Conservation (phyloP, 2,888 invertebrate genomes). For the Maniola hyperantus region DNA sequence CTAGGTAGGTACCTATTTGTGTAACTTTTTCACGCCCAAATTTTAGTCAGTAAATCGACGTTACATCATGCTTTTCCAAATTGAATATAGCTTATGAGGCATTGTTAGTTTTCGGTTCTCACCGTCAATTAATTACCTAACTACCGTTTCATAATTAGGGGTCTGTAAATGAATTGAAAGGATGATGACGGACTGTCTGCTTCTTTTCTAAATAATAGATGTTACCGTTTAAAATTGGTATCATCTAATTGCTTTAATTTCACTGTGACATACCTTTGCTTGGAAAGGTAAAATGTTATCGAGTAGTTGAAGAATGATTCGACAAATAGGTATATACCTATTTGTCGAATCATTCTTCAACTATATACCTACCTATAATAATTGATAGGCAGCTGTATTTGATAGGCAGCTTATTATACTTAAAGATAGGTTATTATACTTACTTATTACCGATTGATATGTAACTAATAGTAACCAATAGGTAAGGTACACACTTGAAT, state of each 20-base stretch:
- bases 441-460: neutral
- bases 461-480: neutral
- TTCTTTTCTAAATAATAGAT: constrained; percentile 63
- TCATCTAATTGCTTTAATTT: constrained; percentile 35
- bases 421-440: constrained; percentile 2
- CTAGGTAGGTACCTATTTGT: neutral
- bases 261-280: constrained; percentile 24
- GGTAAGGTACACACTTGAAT: too few relatives aligned
- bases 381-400: neutral
- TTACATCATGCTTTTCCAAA: constrained; percentile 50
- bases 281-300: constrained; percentile 14
- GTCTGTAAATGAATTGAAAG: constrained; percentile 69
- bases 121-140: constrained; percentile 74
- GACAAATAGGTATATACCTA: neutral
- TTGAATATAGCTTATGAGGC: constrained; percentile 53
- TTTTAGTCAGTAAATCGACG: constrained; percentile 33
- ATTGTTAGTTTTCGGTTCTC: constrained; percentile 76
- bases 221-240: constrained; percentile 53
- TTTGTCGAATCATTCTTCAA: too few relatives aligned
- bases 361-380: too few relatives aligned
- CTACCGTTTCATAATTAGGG: constrained; percentile 72
- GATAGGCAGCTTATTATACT: constrained; percentile 17
- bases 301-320: constrained; percentile 9
- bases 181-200: constrained; percentile 66
- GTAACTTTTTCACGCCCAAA: constrained; percentile 20